A percentile compares a stretch with the other conserved stretches of the same genome.
These are phyloP conservation scores for Myotis pilosus DNA, from an alignment of 2,797 vertebrate genomes.

Conservation along the genomic window DNA sequence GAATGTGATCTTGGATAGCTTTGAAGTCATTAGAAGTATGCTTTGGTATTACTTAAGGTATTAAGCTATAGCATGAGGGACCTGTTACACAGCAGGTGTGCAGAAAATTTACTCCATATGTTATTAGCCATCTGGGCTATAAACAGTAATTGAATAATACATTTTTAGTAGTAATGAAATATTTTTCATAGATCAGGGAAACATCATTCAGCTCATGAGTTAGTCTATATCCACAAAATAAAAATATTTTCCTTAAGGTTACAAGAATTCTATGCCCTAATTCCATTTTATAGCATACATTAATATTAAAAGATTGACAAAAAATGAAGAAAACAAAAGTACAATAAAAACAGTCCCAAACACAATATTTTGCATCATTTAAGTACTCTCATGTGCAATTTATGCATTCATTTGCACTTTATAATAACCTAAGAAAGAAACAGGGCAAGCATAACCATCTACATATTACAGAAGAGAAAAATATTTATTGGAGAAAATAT, in stretches of 20 bases:
- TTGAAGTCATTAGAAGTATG: conserved; percentile 78
- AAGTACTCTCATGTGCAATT: background rate
- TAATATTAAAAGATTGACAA: conserved; percentile 12
- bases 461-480: background rate
- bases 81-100: conserved; percentile 78
- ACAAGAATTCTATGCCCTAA: background rate
- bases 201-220: conserved; percentile 44
- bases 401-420: background rate
- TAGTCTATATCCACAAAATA: background rate
- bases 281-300: background rate
- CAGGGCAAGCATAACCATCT: background rate
- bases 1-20: conserved; percentile 63
- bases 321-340: conserved; percentile 32
- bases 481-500: conserved; percentile 9
- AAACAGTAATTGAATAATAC: conserved; percentile 69
- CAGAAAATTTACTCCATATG: conserved; percentile 80
- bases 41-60: conserved; percentile 75
- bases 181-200: conserved; percentile 60
- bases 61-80: conserved; percentile 72
- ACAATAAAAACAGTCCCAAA: background rate
- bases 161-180: conserved; percentile 67
- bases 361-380: background rate
- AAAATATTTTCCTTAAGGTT: conserved; percentile 63
- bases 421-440: background rate
- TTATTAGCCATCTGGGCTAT: conserved; percentile 55